Evolutionary conservation across 1,140 invertebrate genomes (phyloP).

Genomic region (Megalopta genalis): DNA sequence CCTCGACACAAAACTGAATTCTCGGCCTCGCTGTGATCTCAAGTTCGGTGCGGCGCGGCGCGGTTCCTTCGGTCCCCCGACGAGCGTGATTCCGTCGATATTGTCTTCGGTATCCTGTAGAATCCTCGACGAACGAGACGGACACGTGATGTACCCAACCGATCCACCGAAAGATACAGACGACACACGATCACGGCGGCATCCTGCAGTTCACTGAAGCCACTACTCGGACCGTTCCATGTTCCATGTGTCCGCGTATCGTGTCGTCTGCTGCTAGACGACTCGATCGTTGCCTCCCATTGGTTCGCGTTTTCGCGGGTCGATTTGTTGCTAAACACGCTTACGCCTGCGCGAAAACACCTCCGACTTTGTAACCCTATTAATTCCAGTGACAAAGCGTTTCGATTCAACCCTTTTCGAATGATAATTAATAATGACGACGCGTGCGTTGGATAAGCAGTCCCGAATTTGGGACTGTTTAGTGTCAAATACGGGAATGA

Average conservation of each 20-base stretch:
- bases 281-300: constrained; percentile 40
- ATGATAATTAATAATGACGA: too few species aligned
- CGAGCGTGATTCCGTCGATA: background rate
- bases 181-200: constrained; percentile 70
- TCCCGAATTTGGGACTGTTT: too few species aligned
- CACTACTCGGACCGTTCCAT: constrained; percentile 25
- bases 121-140: background rate
- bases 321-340: constrained; percentile 69
- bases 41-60: background rate
- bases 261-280: constrained; percentile 53
- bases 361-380: background rate
- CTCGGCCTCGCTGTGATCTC: background rate
- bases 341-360: constrained; percentile 64
- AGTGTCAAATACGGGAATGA: too few species aligned
- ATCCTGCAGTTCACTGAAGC: constrained; percentile 74
- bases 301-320: constrained; percentile 76
- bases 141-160: constrained; percentile 45
- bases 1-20: background rate
- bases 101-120: background rate
- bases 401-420: background rate
- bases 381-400: background rate
- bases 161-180: constrained; percentile 32
- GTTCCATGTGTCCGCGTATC: constrained; percentile 32
- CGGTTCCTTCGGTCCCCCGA: background rate
- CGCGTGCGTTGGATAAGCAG: too few species aligned